These are phyloP conservation scores for Rapana venosa DNA, from an alignment of 2,888 invertebrate species.

Conservation along the genomic window DNA sequence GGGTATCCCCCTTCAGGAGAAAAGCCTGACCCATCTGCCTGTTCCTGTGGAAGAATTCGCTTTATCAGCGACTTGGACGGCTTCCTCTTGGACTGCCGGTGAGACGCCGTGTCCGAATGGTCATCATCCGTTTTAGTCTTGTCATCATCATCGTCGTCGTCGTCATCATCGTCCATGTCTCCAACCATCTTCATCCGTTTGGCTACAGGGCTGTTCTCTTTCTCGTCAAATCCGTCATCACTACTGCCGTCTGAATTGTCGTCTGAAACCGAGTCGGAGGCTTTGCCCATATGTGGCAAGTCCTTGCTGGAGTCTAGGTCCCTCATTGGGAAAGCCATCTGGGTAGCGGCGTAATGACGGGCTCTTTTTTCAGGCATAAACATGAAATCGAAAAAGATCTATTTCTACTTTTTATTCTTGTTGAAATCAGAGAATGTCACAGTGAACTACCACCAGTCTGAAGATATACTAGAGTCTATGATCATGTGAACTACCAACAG, in stretches of 20 bases:
- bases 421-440: too few species aligned
- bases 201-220: conserved; percentile 5
- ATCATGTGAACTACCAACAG: too few species aligned
- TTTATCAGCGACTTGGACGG: conserved; percentile 54
- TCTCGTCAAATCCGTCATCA: conserved; percentile 35
- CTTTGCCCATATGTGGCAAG: neutral
- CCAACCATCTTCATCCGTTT: conserved; percentile 10
- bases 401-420: too few species aligned
- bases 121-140: conserved; percentile 31
- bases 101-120: conserved; percentile 30
- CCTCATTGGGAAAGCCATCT: neutral
- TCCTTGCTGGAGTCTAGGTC: neutral
- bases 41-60: conserved; percentile 49
- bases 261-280: conserved; percentile 14
- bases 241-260: conserved; percentile 30
- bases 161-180: conserved; percentile 8
- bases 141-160: conserved; percentile 40
- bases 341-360: neutral
- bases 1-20: conserved; percentile 24
- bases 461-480: too few species aligned
- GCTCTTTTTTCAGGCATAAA: neutral
- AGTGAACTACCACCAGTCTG: too few species aligned
- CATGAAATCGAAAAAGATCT: neutral
- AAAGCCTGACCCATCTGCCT: neutral
- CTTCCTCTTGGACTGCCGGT: conserved; percentile 49